Percentiles rank a stretch among this genome's conserved stretches.
phyloP scores from a whole-genome alignment of 2,113 vertebrate species.

The Plecturocebus donacophilus region DNA sequence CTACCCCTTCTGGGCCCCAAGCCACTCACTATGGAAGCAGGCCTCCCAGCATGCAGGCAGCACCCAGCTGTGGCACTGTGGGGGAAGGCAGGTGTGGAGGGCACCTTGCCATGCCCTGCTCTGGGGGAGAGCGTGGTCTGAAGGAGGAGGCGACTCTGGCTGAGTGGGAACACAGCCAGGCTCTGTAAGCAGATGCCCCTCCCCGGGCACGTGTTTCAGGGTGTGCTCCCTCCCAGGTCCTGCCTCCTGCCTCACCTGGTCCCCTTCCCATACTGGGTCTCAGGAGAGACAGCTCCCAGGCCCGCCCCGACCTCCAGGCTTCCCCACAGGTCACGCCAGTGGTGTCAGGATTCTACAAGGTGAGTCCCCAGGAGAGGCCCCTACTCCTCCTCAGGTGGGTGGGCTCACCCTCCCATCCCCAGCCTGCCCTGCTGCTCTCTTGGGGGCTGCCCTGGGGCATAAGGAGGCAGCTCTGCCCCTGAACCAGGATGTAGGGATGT shows the following conservation, averaged over 20 bases:
- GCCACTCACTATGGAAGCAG: neutral
- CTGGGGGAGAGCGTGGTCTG: rapidly evolving
- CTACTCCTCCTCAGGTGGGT: conserved; percentile 55
- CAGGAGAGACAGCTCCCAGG: neutral
- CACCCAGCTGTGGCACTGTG: neutral
- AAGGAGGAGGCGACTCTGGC: neutral
- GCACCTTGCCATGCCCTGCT: neutral
- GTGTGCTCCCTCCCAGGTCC: neutral
- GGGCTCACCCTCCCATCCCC: neutral
- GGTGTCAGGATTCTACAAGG: conserved; percentile 30
- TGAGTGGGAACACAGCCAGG: neutral
- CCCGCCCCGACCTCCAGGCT: neutral
- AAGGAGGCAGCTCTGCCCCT: neutral
- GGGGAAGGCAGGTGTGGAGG: no score
- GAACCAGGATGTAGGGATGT: neutral
- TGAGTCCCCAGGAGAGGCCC: neutral
- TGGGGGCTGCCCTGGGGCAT: neutral
- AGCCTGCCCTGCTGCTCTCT: neutral
- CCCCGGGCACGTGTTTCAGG: neutral
- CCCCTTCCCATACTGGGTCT: neutral
- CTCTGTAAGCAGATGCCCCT: neutral
- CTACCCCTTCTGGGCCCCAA: no score
- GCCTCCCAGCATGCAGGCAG: no score
- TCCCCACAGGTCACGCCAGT: neutral
- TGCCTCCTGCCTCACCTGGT: neutral